Percentiles rank a stretch among this genome's conserved stretches.
These are phyloP conservation scores for Oncorhynchus masou DNA, from an alignment of 2,113 vertebrate species.

Conservation along the genomic window DNA sequence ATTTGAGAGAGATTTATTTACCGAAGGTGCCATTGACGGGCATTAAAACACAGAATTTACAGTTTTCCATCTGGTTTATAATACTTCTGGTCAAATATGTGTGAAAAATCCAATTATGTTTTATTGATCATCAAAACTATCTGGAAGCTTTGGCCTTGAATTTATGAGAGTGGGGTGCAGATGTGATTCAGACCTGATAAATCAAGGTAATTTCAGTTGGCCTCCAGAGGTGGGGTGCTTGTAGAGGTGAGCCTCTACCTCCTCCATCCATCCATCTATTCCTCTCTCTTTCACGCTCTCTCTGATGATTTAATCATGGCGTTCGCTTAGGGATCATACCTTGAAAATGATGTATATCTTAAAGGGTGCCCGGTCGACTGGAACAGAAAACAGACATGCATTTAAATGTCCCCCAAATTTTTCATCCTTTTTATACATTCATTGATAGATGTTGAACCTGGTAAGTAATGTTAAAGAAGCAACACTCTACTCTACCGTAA, in stretches of 20 bases:
- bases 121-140: constrained; percentile 56
- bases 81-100: constrained; percentile 41
- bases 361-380: neutral
- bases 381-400: neutral
- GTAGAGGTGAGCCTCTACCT: constrained; percentile 1
- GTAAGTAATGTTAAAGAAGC: constrained; percentile 41
- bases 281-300: neutral
- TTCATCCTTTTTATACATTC: neutral
- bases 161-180: constrained; percentile 35
- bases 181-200: constrained; percentile 26
- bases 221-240: constrained; percentile 7
- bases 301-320: neutral
- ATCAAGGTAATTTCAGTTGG: constrained; percentile 39
- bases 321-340: neutral
- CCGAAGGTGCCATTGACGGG: constrained; percentile 14
- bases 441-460: neutral
- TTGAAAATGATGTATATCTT: neutral
- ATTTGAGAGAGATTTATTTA: constrained; percentile 33
- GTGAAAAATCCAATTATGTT: constrained; percentile 54
- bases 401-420: constrained; percentile 8
- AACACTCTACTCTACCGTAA: neutral
- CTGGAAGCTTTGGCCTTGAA: constrained; percentile 28
- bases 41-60: constrained; percentile 36
- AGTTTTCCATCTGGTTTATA: constrained; percentile 41
- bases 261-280: neutral